Conservation (phyloP, 92 coral and sea anemone species). For the Palythoa grandis region DNA sequence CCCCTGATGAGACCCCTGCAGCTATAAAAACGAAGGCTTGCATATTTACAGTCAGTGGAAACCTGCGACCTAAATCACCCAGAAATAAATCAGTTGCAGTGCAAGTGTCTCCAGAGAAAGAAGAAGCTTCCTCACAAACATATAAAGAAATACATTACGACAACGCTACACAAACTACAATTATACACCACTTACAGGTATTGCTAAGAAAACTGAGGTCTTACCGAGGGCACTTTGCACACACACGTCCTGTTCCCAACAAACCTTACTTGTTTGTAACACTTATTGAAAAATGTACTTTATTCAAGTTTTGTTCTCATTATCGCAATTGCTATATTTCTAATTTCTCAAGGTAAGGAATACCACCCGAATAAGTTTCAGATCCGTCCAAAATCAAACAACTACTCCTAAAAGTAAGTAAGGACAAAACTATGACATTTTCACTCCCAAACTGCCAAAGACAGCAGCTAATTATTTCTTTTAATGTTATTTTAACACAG, state of each 20-base stretch:
- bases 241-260: neutral
- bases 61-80: neutral
- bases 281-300: neutral
- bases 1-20: neutral
- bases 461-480: neutral
- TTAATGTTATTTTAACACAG: slow-evolving; percentile 8
- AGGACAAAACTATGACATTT: neutral
- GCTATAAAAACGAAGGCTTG: neutral
- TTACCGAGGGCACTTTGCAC: neutral
- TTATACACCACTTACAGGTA: slow-evolving; percentile 29
- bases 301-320: neutral
- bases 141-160: slow-evolving; percentile 18
- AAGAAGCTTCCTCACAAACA: slow-evolving; percentile 1
- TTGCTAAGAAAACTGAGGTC: neutral
- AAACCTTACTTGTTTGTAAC: neutral
- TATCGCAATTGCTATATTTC: neutral
- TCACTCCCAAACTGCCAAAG: neutral
- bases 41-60: neutral
- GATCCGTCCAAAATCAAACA: slow-evolving; percentile 48
- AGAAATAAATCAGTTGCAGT: neutral
- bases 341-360: slow-evolving; percentile 40
- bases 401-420: slow-evolving; percentile 46
- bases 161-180: slow-evolving; percentile 36
- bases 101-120: neutral
- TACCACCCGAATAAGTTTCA: slow-evolving; percentile 32